These are phyloP conservation scores for Glyphotaelius pellucidus DNA, from an alignment of 2,888 invertebrate species.

Conservation along the genomic window DNA sequence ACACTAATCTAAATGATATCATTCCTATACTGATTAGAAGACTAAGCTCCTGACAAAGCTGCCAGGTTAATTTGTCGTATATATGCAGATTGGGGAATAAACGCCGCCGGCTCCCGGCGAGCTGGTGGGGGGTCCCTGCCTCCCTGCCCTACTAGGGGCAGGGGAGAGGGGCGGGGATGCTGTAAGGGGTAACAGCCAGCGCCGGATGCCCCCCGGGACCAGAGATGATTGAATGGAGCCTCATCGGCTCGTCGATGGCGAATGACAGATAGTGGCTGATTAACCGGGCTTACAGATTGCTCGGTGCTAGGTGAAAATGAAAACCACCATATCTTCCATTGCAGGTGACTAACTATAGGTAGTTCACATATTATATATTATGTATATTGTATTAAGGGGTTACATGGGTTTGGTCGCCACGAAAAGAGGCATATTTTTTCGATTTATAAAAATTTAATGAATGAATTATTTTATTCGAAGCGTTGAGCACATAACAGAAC, in stretches of 20 bases:
- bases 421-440: too few relatives aligned
- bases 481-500: too few relatives aligned
- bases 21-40: slow-evolving; percentile 29
- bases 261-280: slow-evolving; percentile 31
- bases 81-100: slow-evolving; percentile 46
- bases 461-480: too few relatives aligned
- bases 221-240: slow-evolving; percentile 47
- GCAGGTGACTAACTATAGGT: not conserved
- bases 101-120: slow-evolving; percentile 5
- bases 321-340: not conserved
- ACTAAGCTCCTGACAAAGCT: slow-evolving; percentile 24
- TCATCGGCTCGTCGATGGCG: slow-evolving; percentile 34
- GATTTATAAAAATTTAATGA: too few relatives aligned
- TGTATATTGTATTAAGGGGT: not conserved
- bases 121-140: not conserved
- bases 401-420: too few relatives aligned
- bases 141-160: not conserved
- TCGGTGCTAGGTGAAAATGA: not conserved
- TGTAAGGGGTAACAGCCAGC: not conserved
- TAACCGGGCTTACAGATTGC: not conserved
- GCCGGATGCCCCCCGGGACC: slow-evolving; percentile 18
- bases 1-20: not conserved
- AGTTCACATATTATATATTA: not conserved
- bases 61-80: slow-evolving; percentile 50
- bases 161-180: not conserved